Evolutionary conservation across 2,113 vertebrate genomes (phyloP).

Genomic region (Mesoclemmys tuberculata): DNA sequence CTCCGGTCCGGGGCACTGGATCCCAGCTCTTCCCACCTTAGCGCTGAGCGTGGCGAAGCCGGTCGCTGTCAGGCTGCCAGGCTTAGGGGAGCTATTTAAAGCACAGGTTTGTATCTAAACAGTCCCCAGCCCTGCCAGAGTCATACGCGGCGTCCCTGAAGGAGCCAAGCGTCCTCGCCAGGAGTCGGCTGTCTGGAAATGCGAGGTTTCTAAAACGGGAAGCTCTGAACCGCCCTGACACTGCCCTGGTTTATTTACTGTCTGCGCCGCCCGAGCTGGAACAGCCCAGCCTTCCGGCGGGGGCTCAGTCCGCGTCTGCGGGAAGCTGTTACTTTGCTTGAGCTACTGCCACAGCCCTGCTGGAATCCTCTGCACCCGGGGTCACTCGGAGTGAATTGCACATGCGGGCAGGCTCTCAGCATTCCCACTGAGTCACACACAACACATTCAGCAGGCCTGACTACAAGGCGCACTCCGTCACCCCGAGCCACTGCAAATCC

Average conservation of each 20-base stretch:
- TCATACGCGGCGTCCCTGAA: accelerated
- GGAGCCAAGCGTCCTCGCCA: accelerated
- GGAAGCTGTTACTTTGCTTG: background rate
- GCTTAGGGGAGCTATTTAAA: background rate
- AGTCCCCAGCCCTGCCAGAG: accelerated
- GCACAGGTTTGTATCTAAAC: background rate
- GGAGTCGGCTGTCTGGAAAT: background rate
- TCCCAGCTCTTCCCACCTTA: accelerated
- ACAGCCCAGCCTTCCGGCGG: background rate
- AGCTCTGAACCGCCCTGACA: too few species aligned
- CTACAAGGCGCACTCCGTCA: too few species aligned
- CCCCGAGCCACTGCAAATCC: too few species aligned
- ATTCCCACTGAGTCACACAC: background rate
- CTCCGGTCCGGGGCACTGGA: background rate
- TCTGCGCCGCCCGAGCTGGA: background rate
- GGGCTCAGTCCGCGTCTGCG: background rate
- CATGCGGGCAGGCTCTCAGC: background rate
- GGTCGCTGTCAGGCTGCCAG: background rate
- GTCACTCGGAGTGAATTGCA: background rate
- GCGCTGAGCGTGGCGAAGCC: background rate
- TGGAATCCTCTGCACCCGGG: too few species aligned
- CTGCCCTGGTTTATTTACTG: background rate
- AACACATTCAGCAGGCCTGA: background rate
- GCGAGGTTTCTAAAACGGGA: background rate
- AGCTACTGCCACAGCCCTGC: background rate